Percentiles rank a stretch among this genome's conserved stretches.
Evolutionary conservation across 2,113 vertebrate species (phyloP).

Genomic region (Ageneiosus marmoratus): DNA sequence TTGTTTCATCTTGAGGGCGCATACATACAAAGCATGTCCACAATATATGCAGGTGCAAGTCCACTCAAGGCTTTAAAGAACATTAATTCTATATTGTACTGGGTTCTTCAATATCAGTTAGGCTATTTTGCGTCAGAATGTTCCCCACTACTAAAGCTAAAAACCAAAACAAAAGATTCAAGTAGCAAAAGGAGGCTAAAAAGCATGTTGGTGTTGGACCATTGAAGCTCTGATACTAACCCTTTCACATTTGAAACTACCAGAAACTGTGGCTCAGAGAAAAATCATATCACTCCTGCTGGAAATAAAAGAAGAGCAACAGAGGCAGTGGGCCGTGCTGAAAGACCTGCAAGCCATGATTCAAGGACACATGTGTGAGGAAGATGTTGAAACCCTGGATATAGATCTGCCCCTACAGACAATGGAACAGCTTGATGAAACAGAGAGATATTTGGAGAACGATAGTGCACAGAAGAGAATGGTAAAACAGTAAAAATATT

Average conservation of each 20-base stretch:
- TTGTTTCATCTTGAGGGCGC: too few relatives aligned
- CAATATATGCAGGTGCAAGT: too few relatives aligned
- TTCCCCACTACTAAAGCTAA: too few relatives aligned
- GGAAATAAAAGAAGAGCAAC: slow-evolving; percentile 67
- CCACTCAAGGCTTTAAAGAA: too few relatives aligned
- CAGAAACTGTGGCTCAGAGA: slow-evolving; percentile 57
- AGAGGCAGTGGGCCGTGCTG: slow-evolving; percentile 63
- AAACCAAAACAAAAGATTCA: neutral
- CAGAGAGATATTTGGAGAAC: slow-evolving; percentile 60
- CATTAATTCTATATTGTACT: too few relatives aligned
- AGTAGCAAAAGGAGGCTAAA: neutral
- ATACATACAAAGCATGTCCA: too few relatives aligned
- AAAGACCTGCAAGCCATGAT: slow-evolving; percentile 63
- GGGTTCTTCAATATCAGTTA: too few relatives aligned
- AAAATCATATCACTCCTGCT: slow-evolving; percentile 61
- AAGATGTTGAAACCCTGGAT: slow-evolving; percentile 61
- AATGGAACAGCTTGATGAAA: slow-evolving; percentile 64
- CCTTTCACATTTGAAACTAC: neutral
- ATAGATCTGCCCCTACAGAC: slow-evolving; percentile 62
- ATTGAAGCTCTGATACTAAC: neutral
- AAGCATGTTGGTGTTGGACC: neutral
- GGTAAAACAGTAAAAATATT: slow-evolving; percentile 36
- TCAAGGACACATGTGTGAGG: slow-evolving; percentile 52
- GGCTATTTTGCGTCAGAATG: too few relatives aligned
- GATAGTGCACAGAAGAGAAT: slow-evolving; percentile 58